Conservation (phyloP, 2,888 invertebrate genomes). For the Tachystola acroxantha region DNA sequence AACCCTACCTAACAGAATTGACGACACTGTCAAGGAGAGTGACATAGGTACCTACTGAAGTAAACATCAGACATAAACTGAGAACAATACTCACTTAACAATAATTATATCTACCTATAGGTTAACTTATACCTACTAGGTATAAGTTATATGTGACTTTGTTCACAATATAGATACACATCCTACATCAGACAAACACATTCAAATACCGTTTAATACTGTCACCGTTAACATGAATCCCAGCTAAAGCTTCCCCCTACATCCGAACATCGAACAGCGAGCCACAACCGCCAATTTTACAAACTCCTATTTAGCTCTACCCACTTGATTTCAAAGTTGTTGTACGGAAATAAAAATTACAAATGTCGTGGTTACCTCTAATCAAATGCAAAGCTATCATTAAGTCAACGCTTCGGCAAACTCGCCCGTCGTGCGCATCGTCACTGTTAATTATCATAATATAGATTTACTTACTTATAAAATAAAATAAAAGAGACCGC, state of each 20-base stretch:
- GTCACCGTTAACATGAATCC: slow-evolving; percentile 47
- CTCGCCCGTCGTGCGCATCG: slow-evolving; percentile 67
- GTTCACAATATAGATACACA: no score
- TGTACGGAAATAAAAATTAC: slow-evolving; percentile 52
- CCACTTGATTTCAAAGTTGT: slow-evolving; percentile 12
- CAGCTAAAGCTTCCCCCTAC: slow-evolving; percentile 39
- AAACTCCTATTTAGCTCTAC: slow-evolving; percentile 25
- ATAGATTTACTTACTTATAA: slow-evolving; percentile 45
- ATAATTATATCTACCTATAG: no score
- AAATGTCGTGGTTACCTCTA: slow-evolving; percentile 67
- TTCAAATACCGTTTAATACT: slow-evolving; percentile 47
- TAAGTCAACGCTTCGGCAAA: slow-evolving; percentile 64
- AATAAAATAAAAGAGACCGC: slow-evolving; percentile 75
- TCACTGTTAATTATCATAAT: slow-evolving; percentile 76
- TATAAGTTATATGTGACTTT: no score
- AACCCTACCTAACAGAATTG: no score
- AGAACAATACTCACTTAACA: no score
- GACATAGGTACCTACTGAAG: no score
- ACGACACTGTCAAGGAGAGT: no score
- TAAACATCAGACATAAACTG: no score
- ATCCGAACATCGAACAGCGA: slow-evolving; percentile 41
- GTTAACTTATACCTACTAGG: no score
- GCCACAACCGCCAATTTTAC: slow-evolving; percentile 32
- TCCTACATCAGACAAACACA: slow-evolving; percentile 38
- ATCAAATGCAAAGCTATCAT: slow-evolving; percentile 74